Evolutionary conservation across 2,113 vertebrate species (phyloP).

Genomic region (Poecilia latipinna): DNA sequence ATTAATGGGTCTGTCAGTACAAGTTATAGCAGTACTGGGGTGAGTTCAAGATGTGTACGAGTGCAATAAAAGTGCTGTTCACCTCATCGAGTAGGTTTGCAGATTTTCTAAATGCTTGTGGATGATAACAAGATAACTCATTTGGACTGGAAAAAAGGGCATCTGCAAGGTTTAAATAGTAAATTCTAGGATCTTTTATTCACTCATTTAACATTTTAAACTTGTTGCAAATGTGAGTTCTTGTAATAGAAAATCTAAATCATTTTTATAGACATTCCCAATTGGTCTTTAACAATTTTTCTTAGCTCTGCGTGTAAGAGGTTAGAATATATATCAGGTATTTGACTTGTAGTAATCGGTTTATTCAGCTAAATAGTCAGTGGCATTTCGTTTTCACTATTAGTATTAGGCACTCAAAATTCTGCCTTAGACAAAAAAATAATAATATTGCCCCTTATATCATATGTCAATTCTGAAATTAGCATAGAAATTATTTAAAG

Average conservation of each 20-base stretch:
- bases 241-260: too few species aligned
- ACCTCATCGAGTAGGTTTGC: too few species aligned
- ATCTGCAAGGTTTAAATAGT: not conserved
- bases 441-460: too few species aligned
- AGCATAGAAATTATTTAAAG: too few species aligned
- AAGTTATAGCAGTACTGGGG: constrained; percentile 1
- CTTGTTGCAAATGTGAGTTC: not conserved
- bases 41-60: too few species aligned
- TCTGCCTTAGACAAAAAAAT: not conserved
- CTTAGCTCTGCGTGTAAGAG: too few species aligned
- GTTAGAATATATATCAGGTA: not conserved
- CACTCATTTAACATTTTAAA: not conserved
- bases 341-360: not conserved
- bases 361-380: not conserved
- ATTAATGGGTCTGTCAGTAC: not conserved
- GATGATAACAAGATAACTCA: too few species aligned
- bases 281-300: too few species aligned
- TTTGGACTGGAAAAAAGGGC: not conserved
- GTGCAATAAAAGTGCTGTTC: too few species aligned
- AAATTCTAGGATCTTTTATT: not conserved
- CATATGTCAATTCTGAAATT: too few species aligned
- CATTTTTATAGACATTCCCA: too few species aligned
- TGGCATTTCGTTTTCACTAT: not conserved
- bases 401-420: not conserved
- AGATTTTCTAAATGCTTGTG: too few species aligned